These are phyloP conservation scores for Montipora capitata DNA, from an alignment of 92 coral and sea anemone genomes.

Conservation along the genomic window DNA sequence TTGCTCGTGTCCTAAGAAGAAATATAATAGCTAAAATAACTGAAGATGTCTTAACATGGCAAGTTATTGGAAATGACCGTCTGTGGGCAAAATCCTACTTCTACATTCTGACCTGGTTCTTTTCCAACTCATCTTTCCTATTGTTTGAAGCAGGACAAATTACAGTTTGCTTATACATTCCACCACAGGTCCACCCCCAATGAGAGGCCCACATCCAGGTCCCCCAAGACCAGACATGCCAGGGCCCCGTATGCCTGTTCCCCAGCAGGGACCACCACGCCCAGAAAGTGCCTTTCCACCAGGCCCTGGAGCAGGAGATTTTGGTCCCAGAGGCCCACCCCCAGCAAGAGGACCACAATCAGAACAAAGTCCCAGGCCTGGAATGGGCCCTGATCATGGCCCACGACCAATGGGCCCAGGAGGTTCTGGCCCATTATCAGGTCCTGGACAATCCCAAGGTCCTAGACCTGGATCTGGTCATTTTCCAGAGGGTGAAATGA, in stretches of 20 bases:
- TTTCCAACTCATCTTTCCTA: background rate
- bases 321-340: slow-evolving; percentile 69
- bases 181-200: slow-evolving; percentile 41
- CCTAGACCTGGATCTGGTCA: slow-evolving; percentile 44
- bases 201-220: slow-evolving; percentile 73
- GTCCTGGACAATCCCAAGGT: slow-evolving; percentile 68
- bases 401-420: slow-evolving; percentile 71
- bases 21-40: too few species aligned
- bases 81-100: too few species aligned
- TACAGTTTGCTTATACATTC: background rate
- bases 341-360: slow-evolving; percentile 74
- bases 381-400: slow-evolving; percentile 58
- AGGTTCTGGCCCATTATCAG: slow-evolving; percentile 71
- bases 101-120: too few species aligned
- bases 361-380: slow-evolving; percentile 77
- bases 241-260: slow-evolving; percentile 84
- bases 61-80: too few species aligned
- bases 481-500: slow-evolving; percentile 37
- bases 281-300: slow-evolving; percentile 63
- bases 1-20: too few species aligned
- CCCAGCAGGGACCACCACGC: slow-evolving; percentile 48
- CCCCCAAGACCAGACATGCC: slow-evolving; percentile 79
- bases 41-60: too few species aligned
- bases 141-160: background rate
- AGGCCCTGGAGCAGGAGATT: slow-evolving; percentile 70